Conservation (phyloP, 53 echinoderm and acorn worm genomes). For the Holothuria scabra region DNA sequence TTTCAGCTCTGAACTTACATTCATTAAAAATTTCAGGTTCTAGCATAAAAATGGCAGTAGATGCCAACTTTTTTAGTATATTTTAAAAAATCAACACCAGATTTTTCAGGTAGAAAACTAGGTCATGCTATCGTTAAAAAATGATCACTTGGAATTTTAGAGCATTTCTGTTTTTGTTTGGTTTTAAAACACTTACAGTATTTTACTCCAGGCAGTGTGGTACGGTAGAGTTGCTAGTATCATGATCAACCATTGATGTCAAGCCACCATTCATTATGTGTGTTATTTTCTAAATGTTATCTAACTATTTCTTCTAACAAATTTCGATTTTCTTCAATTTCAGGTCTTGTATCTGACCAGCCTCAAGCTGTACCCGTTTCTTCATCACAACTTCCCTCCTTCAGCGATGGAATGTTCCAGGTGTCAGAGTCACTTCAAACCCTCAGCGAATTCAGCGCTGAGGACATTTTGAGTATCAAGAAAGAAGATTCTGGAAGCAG, state of each 20-base stretch:
- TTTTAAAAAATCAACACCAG: too few species aligned
- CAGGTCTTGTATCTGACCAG: slow-evolving; percentile 89
- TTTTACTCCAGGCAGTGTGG: too few species aligned
- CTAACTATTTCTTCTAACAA: not conserved
- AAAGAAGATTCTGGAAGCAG: slow-evolving; percentile 92
- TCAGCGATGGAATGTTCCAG: slow-evolving; percentile 85
- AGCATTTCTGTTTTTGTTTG: too few species aligned
- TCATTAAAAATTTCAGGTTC: too few species aligned
- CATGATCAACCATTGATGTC: not conserved
- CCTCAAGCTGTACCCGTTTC: slow-evolving; percentile 99
- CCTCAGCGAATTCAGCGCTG: slow-evolving; percentile 96
- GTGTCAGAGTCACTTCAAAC: slow-evolving; percentile 97
- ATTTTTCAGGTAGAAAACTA: too few species aligned
- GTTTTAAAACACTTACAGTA: too few species aligned
- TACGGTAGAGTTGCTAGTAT: not conserved
- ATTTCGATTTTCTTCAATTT: not conserved
- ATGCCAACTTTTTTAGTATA: too few species aligned
- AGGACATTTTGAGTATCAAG: slow-evolving; percentile 94
- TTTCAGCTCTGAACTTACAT: too few species aligned
- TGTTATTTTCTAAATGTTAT: too few species aligned
- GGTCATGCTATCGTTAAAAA: too few species aligned
- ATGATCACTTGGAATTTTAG: too few species aligned
- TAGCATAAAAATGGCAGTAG: too few species aligned
- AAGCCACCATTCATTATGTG: not conserved
- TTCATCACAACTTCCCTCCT: slow-evolving; percentile 72